These are phyloP conservation scores for Empidonax traillii DNA, from an alignment of 2,113 vertebrate species.

Conservation along the genomic window DNA sequence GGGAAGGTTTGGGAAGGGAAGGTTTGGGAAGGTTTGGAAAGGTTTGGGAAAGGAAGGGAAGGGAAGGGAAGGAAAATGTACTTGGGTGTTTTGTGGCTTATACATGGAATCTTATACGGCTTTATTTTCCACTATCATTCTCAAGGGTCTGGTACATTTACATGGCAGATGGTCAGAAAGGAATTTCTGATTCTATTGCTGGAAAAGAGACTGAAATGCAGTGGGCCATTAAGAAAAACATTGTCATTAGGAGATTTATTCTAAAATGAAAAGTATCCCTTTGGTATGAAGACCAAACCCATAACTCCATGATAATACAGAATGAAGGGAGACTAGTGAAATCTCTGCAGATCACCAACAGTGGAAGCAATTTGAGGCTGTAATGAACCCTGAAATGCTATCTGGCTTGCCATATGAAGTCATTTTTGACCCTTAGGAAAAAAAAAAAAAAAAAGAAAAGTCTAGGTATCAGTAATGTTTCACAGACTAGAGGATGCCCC, in stretches of 20 bases:
- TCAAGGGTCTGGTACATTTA: background rate
- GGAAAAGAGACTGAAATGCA: background rate
- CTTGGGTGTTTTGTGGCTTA: background rate
- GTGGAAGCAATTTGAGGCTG: background rate
- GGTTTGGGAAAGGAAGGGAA: too few species aligned
- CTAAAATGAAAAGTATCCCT: background rate
- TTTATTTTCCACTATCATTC: background rate
- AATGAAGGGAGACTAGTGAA: background rate
- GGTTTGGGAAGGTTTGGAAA: too few species aligned
- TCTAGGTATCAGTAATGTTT: background rate
- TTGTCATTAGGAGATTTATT: background rate
- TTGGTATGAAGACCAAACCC: background rate
- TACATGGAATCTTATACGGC: accelerated
- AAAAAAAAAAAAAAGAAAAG: background rate
- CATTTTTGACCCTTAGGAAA: background rate
- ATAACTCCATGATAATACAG: background rate
- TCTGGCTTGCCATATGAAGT: background rate
- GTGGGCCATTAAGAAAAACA: background rate
- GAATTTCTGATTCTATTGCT: background rate
- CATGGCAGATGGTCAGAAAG: background rate
- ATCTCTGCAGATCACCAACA: background rate
- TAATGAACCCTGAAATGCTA: background rate
- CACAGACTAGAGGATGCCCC: background rate
- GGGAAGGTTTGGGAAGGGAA: too few species aligned
- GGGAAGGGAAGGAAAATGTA: background rate